Conservation (phyloP, 2,888 invertebrate species). For the Acleris cristana region DNA sequence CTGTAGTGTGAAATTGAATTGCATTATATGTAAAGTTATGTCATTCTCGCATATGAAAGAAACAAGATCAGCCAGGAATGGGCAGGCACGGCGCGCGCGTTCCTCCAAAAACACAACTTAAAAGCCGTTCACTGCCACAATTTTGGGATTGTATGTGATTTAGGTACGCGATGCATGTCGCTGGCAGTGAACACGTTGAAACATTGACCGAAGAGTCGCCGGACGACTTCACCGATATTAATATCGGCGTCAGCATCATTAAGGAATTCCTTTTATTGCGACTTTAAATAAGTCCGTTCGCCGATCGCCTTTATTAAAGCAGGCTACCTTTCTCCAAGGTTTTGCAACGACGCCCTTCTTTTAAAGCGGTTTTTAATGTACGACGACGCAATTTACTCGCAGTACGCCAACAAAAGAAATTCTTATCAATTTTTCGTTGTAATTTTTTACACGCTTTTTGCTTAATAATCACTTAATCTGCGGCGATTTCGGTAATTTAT, state of each 20-base stretch:
- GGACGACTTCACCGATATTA: conserved; percentile 73
- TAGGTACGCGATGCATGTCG: no score
- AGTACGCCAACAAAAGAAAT: conserved; percentile 64
- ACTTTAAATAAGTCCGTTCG: conserved; percentile 78
- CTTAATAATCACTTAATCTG: conserved; percentile 72
- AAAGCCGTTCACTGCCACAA: conserved; percentile 61
- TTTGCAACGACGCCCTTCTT: conserved; percentile 76
- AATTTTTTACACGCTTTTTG: conserved; percentile 60
- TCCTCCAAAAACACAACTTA: conserved; percentile 75
- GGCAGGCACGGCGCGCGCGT: conserved; percentile 39
- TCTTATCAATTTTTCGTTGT: conserved; percentile 63
- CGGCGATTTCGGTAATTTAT: conserved; percentile 59
- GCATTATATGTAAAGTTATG: conserved; percentile 35
- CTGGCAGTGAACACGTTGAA: no score
- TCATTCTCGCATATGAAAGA: conserved; percentile 2
- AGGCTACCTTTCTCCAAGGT: conserved; percentile 80
- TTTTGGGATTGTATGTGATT: no score
- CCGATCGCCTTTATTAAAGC: conserved; percentile 73
- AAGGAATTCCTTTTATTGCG: conserved; percentile 82
- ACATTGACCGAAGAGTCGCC: conserved; percentile 60
- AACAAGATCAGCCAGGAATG: conserved; percentile 47
- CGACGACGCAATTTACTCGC: conserved; percentile 57
- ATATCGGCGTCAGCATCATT: conserved; percentile 80
- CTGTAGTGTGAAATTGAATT: no score
- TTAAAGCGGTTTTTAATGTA: conserved; percentile 59